Evolutionary conservation across 2,797 vertebrate species (phyloP), one percentile per base, ranked within the genome.

Genomic region (Epinephelus coioides): DNA sequence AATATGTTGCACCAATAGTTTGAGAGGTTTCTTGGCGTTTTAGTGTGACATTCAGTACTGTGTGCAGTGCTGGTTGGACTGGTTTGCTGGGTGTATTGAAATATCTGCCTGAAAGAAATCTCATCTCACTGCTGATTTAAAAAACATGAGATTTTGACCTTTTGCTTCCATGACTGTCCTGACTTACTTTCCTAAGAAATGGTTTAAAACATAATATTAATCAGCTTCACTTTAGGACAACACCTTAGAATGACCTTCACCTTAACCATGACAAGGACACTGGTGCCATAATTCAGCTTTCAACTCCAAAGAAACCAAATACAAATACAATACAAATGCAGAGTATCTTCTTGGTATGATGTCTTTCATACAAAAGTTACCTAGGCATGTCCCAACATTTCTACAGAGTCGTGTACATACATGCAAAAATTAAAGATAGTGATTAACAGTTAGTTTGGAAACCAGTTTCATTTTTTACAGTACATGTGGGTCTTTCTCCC

Each of bases 371-470:
- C 40, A 60, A 46, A 67, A 56, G 21, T 66, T 46, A 60, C 30
- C 4, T 8, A 76, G 69, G 56, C 59, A 54, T 44, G 72, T 68
- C 27, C 66, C 34, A 34, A 74, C 54, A 23, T 60, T 50, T 66
- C 47, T 67, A 43, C 46, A 73, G 57, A 69, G 80, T 76, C 40
- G 54, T 79, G 63, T 79, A 69, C 30, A 66, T 30, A 44, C 73
- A 85, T 57, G 62, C 69, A 82, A n/a, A 81, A 63, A 65, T 6
- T 6, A 56, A 51, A 54, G 14, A 50, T 80, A 7, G 38, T 40
- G 30, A 72, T 12, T 9, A 34, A 67, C 43, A 60, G 66, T 75
- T 54, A 44, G 63, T 65, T 69, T 25, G 19, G 78, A 64, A 79
- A 76, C 64, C 44, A 43, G 23, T 49, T 68, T 40, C 10, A 25